phyloP scores from a whole-genome alignment of 1,140 invertebrate species.

The Adoxophyes honmai region DNA sequence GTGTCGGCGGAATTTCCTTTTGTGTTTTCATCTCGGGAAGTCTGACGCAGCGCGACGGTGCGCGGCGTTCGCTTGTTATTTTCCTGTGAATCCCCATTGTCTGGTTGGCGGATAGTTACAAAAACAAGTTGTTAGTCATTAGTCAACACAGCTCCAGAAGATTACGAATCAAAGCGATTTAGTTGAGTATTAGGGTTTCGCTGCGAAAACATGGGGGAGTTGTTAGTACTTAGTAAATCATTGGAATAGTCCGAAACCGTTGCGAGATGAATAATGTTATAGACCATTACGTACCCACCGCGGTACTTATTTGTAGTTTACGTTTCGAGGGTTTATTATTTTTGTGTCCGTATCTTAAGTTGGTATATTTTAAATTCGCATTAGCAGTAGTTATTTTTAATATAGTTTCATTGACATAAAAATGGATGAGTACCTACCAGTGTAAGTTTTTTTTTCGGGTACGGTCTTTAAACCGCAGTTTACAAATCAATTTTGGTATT shows the following conservation, averaged over 20 bases:
- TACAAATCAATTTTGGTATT: too few species aligned
- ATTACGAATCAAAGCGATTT: constrained; percentile 14
- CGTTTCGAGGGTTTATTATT: too few species aligned
- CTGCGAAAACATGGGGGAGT: background rate
- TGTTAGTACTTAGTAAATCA: background rate
- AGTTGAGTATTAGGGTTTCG: background rate
- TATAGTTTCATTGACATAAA: too few species aligned
- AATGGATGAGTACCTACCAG: too few species aligned
- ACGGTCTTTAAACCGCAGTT: too few species aligned
- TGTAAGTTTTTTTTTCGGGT: too few species aligned
- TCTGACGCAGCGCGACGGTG: constrained; percentile 21
- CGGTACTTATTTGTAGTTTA: too few species aligned
- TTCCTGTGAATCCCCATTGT: constrained; percentile 26
- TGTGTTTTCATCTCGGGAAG: constrained; percentile 40
- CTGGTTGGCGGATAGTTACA: constrained; percentile 24
- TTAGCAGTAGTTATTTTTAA: too few species aligned
- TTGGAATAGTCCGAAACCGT: background rate
- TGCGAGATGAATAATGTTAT: too few species aligned
- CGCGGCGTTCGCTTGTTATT: constrained; percentile 30
- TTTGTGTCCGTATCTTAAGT: too few species aligned
- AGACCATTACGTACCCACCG: too few species aligned
- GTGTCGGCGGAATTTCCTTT: constrained; percentile 34
- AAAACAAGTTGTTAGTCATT: constrained; percentile 15
- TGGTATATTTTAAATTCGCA: too few species aligned
- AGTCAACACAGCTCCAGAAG: background rate